Percentiles rank a stretch among this genome's conserved stretches.
phyloP scores from a whole-genome alignment of 2,888 invertebrate species.

The Spatulosminthurus flaviceps region DNA sequence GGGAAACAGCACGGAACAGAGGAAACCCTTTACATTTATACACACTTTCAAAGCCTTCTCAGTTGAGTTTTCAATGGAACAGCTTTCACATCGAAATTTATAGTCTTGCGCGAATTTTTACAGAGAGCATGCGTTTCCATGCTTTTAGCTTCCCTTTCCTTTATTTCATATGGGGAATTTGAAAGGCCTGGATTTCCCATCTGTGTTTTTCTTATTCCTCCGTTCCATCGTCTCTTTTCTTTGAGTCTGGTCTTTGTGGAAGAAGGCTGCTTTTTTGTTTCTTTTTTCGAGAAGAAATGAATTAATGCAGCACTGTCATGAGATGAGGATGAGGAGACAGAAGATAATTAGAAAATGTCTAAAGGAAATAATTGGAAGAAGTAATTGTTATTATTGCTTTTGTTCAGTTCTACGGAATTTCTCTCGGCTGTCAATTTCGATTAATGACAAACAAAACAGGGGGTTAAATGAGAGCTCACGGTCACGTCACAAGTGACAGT shows the following conservation, averaged over 20 bases:
- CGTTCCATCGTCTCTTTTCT: no score
- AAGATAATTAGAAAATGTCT: no score
- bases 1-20: no score
- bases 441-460: not conserved
- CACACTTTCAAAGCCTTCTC: no score
- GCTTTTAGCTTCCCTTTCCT: not conserved
- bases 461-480: not conserved
- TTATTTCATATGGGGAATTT: not conserved
- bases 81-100: constrained; percentile 2
- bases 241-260: no score
- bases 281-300: no score
- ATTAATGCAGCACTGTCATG: no score
- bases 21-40: no score
- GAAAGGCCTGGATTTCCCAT: not conserved
- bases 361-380: not conserved
- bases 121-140: not conserved
- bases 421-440: not conserved
- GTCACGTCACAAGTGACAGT: not conserved
- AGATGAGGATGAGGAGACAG: no score
- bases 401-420: not conserved
- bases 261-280: no score
- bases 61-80: no score
- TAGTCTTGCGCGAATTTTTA: constrained; percentile 27
- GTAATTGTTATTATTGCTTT: not conserved
- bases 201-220: not conserved